Conservation (phyloP, 2,797 vertebrate genomes). For the Myiothlypis coronata region DNA sequence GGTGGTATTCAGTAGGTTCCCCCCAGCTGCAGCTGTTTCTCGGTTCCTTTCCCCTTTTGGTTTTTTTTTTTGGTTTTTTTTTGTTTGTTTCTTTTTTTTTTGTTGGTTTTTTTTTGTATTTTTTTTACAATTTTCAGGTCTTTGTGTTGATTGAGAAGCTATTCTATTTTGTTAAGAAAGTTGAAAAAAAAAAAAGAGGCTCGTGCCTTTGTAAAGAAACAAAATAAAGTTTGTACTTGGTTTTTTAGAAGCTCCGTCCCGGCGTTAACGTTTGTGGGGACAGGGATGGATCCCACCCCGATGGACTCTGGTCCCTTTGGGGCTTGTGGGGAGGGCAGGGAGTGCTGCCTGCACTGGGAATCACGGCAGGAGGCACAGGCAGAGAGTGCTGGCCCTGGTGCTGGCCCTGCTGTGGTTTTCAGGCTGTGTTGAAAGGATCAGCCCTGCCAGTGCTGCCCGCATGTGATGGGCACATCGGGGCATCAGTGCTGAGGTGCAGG, state of each 20-base stretch:
- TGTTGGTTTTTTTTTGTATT: not conserved
- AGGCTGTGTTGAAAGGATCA: not conserved
- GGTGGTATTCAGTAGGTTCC: conserved; percentile 64
- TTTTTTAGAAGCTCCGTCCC: conserved; percentile 84
- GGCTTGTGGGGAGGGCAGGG: not conserved
- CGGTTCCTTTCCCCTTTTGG: not conserved
- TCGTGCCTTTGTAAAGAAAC: conserved; percentile 99
- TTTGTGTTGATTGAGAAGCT: conserved; percentile 91
- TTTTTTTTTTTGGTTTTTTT: conserved; percentile 45
- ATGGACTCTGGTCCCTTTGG: not conserved
- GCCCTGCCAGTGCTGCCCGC: not conserved
- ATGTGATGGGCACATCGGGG: fast-evolving
- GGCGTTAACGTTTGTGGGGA: fast-evolving
- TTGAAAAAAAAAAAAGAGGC: conserved; percentile 84
- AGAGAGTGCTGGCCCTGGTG: not conserved
- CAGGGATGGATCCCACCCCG: not conserved
- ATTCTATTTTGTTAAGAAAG: conserved; percentile 92
- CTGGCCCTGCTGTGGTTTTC: not conserved
- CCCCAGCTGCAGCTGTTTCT: conserved; percentile 68
- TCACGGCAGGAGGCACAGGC: not conserved
- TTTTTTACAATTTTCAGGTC: conserved; percentile 80
- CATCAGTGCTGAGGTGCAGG: fast-evolving
- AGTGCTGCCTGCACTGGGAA: not conserved
- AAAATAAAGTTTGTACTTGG: conserved; percentile 99
- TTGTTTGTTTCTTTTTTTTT: not conserved